Evolutionary conservation across 2,888 invertebrate genomes (phyloP), one percentile per base, ranked within the genome.

Genomic region (Adela reaumurella): DNA sequence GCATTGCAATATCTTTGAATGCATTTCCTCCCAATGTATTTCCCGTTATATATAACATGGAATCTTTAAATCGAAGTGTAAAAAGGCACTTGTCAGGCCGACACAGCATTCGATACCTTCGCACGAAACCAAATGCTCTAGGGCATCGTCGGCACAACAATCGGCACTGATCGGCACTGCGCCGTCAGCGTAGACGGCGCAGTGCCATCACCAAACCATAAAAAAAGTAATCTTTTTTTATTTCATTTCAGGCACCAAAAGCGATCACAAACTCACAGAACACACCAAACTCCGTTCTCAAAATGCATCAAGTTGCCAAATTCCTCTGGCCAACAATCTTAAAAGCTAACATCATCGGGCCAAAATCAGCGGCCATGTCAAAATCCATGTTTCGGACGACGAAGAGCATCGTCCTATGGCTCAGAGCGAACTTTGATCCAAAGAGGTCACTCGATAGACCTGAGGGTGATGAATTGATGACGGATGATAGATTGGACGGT

Each of bases 301-400:
- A 61, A 19, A 57, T 63, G 0, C 68, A 71, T 46, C 62, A 59
- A 52, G 68, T 69, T 2, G 63, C 68, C 5, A 73, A 70, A 62
- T 70, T 64, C 48, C 53, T 77, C 1, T 68, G 64, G 61, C 55
- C 58, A 0, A 65, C 70, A 47, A 67, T 65, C 20, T 58, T 77
- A 0, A 74, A 68, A 61, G 70, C 76, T 0, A 74, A 74, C 50
- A 68, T 73, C 1, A 59, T 69, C 0, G 76, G 67, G 0, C 63
- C 68, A 0, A 77, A 78, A 61, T 74, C 76, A 57, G 57, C 61
- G 46, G 67, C 70, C 44, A 57, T 76, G 50, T 61, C 70, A 4
- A 76, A 73, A 59, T 52, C 65, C 41, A 66, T 69, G 58, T 64
- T 62, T 52, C 62, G 65, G 41, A 58, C 57, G 6, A 64, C 67